Evolutionary conservation across 2,113 vertebrate species (phyloP).

Genomic region (Motacilla alba): DNA sequence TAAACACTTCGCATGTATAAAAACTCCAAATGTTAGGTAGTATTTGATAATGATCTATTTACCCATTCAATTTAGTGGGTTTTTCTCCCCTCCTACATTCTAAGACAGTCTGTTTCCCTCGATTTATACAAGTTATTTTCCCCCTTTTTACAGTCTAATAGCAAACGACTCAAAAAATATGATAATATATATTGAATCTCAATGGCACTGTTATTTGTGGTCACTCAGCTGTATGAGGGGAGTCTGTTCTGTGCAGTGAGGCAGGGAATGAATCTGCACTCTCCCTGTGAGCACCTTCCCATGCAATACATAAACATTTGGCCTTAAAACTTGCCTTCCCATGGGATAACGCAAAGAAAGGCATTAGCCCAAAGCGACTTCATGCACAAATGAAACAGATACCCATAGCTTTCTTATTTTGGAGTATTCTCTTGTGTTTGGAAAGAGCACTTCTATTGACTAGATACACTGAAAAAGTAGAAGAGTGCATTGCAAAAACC

Average conservation of each 20-base stretch:
- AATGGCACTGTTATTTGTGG: background rate
- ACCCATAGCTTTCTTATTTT: background rate
- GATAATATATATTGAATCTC: background rate
- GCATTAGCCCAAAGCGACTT: background rate
- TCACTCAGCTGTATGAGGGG: background rate
- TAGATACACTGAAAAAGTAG: background rate
- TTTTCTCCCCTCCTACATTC: background rate
- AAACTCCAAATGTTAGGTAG: background rate
- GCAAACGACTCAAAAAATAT: background rate
- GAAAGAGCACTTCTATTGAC: conserved; percentile 32
- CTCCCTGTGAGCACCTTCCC: background rate
- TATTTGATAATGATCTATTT: background rate
- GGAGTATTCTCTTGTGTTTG: background rate
- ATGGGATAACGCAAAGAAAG: background rate
- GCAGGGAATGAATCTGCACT: background rate
- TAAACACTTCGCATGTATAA: background rate
- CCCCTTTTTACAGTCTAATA: background rate
- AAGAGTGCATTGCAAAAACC: conserved; percentile 20
- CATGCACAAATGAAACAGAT: conserved; percentile 1
- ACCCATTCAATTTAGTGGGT: background rate
- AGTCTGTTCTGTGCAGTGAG: background rate
- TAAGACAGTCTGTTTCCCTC: background rate
- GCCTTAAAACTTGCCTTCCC: background rate
- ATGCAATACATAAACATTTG: background rate
- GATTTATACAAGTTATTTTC: background rate